Percentiles rank a stretch among this genome's conserved stretches.
phyloP scores from a whole-genome alignment of 2,888 invertebrate genomes.

The Notodonta dromedarius region DNA sequence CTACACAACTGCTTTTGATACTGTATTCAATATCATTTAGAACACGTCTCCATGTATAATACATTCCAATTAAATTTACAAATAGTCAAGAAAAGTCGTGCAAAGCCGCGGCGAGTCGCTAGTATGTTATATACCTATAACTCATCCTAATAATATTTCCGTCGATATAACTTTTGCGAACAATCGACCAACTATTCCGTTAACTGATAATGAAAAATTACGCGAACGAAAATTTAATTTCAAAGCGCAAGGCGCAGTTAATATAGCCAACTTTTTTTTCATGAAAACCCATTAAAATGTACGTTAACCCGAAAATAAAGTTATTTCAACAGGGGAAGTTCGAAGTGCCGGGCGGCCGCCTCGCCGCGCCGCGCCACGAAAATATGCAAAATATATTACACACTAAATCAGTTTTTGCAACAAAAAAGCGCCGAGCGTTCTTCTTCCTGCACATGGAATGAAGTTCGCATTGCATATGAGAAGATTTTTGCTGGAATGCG shows the following conservation, averaged over 20 bases:
- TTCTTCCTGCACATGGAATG: slow-evolving; percentile 33
- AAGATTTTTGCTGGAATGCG: slow-evolving; percentile 39
- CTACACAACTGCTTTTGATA: too few relatives aligned
- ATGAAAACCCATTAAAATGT: slow-evolving; percentile 51
- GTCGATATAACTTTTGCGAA: neutral
- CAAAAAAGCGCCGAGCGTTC: slow-evolving; percentile 31
- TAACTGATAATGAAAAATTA: slow-evolving; percentile 21
- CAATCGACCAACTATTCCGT: neutral
- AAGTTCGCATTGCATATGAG: slow-evolving; percentile 46
- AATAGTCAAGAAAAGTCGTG: too few relatives aligned
- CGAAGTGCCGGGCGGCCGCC: slow-evolving; percentile 50
- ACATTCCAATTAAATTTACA: too few relatives aligned
- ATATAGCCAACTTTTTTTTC: slow-evolving; percentile 40
- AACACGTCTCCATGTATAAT: too few relatives aligned
- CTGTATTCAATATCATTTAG: too few relatives aligned
- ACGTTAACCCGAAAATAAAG: slow-evolving; percentile 65
- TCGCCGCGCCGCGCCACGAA: slow-evolving; percentile 21
- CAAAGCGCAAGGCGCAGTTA: slow-evolving; percentile 18
- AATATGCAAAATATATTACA: slow-evolving; percentile 59
- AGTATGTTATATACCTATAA: neutral
- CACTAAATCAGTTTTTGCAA: slow-evolving; percentile 51
- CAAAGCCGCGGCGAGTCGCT: too few relatives aligned
- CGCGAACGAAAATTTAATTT: slow-evolving; percentile 23
- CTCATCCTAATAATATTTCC: neutral
- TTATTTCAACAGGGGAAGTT: slow-evolving; percentile 55